Base-by-base conservation (phyloP, 2,888 invertebrate genomes). In the Troglohyphantes excavatus region DNA sequence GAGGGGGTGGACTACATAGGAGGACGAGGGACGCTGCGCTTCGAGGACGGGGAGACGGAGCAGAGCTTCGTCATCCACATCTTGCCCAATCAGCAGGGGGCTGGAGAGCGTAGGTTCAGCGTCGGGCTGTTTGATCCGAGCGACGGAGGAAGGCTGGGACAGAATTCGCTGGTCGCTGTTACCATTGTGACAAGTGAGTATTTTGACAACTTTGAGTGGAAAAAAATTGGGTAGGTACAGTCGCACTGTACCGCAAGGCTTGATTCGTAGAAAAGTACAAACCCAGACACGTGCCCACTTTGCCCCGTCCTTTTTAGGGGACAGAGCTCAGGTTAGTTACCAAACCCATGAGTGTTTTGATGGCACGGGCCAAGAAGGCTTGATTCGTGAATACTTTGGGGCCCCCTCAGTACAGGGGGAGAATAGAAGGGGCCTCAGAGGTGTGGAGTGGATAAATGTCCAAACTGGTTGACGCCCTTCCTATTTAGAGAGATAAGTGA, bases 181-280 rank as follows among this genome's bases (percentile, higher is more conserved):
- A 53, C 26, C 26, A 90, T 90, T 11, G 59, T 84, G 53, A 65
- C 78, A n/a, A 53, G 90, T 90, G 19, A 70, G 88, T 65, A 53
- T 65, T n/a, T 1, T 6, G 46, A 46, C 11, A 46, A 46, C 46
- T 2, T 2, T 17, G 2, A 39, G 39, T 39, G 39, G 9, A 39
- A 39, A 39, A 6, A 39, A 6, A 6, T 39, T 39, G 9, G 39
- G 39, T 6, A 39, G 39, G 9, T 6, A 6, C 19, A 19, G 61
- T 61, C n/a, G n/a, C n/a, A n/a, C n/a, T n/a, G n/a, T n/a, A n/a
- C n/a, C n/a, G n/a, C n/a, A n/a, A n/a, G n/a, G 11, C n/a, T n/a
- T n/a, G n/a, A n/a, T n/a, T n/a, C 13, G 7, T 23, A 65, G 21
- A 26, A 7, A 23, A 26, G 26, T 9, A 3, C 23, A 23, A 23